These are phyloP conservation scores for Deroplatys truncata DNA, from an alignment of 2,888 invertebrate species.

Conservation along the genomic window DNA sequence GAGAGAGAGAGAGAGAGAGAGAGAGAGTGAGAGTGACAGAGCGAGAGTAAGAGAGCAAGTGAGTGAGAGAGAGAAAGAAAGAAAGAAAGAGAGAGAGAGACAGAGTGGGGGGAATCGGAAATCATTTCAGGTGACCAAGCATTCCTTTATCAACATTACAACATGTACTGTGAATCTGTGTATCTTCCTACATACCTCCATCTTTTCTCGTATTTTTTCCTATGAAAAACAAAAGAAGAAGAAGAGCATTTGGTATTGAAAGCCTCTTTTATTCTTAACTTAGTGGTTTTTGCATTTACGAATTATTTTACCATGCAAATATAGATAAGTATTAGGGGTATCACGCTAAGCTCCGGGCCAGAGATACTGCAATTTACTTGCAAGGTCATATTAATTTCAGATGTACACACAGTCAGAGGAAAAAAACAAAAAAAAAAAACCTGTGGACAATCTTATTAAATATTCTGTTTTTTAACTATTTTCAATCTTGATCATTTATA, in stretches of 20 bases:
- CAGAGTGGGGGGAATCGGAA: neutral
- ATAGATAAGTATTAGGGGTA: neutral
- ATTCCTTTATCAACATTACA: neutral
- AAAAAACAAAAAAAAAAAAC: no score
- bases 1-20: no score
- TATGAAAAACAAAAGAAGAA: slow-evolving; percentile 48
- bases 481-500: no score
- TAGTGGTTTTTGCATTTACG: neutral
- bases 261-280: neutral
- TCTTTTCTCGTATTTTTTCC: slow-evolving; percentile 70
- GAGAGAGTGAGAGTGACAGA: neutral
- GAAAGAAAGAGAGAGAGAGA: neutral
- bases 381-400: neutral
- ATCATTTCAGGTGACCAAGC: neutral
- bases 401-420: neutral
- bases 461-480: no score
- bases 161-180: neutral
- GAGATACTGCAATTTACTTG: no score
- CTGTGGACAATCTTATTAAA: no score
- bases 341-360: no score
- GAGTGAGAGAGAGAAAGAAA: neutral
- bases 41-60: neutral
- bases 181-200: slow-evolving; percentile 60
- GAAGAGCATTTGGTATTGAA: neutral
- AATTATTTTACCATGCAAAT: neutral